Evolutionary conservation across 2,113 vertebrate genomes (phyloP).

Genomic region (Laterallus jamaicensis): DNA sequence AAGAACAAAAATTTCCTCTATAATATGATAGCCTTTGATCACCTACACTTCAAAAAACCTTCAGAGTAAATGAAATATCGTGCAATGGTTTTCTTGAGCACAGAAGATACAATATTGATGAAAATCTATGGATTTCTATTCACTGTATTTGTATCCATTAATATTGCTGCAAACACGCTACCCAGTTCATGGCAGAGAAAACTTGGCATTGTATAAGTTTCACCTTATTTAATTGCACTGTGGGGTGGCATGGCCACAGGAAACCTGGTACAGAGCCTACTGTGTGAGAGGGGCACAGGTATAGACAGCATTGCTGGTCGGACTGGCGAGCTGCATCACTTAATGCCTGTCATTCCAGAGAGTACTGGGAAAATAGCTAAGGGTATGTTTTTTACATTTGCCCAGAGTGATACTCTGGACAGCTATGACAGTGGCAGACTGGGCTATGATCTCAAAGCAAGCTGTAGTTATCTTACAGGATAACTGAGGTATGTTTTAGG

Average conservation of each 20-base stretch:
- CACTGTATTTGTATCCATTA: not conserved
- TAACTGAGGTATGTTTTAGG: not conserved
- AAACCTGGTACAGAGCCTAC: rapidly evolving
- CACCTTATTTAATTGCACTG: not conserved
- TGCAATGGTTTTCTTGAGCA: not conserved
- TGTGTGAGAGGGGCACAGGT: not conserved
- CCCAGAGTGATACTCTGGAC: too few species aligned
- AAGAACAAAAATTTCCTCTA: not conserved
- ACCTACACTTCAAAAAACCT: not conserved
- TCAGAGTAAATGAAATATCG: not conserved
- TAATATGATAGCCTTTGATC: constrained; percentile 25
- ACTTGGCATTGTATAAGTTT: not conserved
- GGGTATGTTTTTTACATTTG: too few species aligned
- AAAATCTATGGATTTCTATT: not conserved
- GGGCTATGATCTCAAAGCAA: not conserved
- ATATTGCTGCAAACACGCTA: not conserved
- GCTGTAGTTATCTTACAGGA: not conserved
- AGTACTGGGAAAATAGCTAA: too few species aligned
- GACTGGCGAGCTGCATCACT: too few species aligned
- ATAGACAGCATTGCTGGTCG: not conserved
- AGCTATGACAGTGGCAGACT: too few species aligned
- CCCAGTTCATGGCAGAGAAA: not conserved
- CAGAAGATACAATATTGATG: not conserved
- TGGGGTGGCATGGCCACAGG: not conserved
- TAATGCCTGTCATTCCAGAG: not conserved